These are phyloP conservation scores for Steinernema feltiae DNA, from an alignment of 1,140 invertebrate genomes.

Conservation along the genomic window DNA sequence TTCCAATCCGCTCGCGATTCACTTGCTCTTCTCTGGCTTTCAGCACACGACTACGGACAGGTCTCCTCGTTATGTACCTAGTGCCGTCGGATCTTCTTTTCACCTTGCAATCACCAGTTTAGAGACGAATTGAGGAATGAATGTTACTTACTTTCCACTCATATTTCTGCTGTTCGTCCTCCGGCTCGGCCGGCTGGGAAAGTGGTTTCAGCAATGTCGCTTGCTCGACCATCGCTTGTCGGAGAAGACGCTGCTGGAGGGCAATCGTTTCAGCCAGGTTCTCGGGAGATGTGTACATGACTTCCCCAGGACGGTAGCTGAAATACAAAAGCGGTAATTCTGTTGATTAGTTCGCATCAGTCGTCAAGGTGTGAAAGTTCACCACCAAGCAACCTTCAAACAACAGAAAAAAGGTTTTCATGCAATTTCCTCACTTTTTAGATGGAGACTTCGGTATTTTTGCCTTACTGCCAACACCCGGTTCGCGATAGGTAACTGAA, in stretches of 20 bases:
- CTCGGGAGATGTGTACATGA: slow-evolving; percentile 71
- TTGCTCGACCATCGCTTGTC: slow-evolving; percentile 61
- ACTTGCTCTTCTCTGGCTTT: slow-evolving; percentile 69
- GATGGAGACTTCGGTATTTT: background rate
- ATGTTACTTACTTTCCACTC: slow-evolving; percentile 40
- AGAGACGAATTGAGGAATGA: background rate
- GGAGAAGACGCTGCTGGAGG: slow-evolving; percentile 69
- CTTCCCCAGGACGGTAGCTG: slow-evolving; percentile 35
- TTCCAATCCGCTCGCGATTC: slow-evolving; percentile 67
- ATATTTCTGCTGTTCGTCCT: slow-evolving; percentile 22
- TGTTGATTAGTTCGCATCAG: too few species aligned
- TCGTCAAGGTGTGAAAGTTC: too few species aligned
- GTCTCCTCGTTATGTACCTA: slow-evolving; percentile 71
- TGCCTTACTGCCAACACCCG: background rate
- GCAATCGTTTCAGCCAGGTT: slow-evolving; percentile 70
- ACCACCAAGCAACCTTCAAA: too few species aligned
- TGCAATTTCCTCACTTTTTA: background rate
- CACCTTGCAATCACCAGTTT: slow-evolving; percentile 61
- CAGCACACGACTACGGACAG: slow-evolving; percentile 67
- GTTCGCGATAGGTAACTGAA: background rate
- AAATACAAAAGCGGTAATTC: slow-evolving; percentile 34
- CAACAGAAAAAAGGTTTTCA: too few species aligned
- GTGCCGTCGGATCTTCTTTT: slow-evolving; percentile 73
- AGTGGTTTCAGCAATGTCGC: slow-evolving; percentile 14
- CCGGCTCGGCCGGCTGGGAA: background rate